Evolutionary conservation across 1,140 invertebrate species (phyloP).

Genomic region (Trigoniulus corallinus): DNA sequence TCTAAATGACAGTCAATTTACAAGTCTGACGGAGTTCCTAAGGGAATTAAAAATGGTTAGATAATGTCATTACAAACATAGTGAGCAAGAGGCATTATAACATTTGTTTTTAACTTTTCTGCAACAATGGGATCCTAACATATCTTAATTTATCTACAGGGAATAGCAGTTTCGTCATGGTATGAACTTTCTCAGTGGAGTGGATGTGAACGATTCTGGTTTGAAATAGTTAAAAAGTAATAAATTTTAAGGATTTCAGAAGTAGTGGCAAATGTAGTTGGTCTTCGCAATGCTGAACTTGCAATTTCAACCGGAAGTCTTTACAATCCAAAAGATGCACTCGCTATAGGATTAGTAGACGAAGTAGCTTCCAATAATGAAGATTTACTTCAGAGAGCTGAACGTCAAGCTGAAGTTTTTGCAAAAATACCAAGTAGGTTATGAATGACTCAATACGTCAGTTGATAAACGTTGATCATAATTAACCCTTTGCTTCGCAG

Average conservation of each 20-base stretch:
- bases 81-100: neutral
- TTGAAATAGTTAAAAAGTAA: neutral
- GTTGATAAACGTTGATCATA: too few species aligned
- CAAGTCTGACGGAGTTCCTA: too few species aligned
- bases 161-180: neutral
- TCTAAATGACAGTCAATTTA: too few species aligned
- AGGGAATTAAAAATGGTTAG: too few species aligned
- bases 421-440: neutral
- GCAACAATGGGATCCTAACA: too few species aligned
- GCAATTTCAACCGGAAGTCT: neutral
- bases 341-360: neutral
- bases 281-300: neutral
- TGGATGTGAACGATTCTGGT: neutral
- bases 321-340: neutral
- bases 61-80: neutral
- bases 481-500: too few species aligned
- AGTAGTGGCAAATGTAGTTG: neutral
- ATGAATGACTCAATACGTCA: too few species aligned
- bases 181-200: neutral
- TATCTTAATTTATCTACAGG: neutral
- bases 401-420: neutral
- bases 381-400: neutral
- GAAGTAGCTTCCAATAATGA: neutral
- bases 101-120: neutral
- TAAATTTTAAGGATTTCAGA: too few species aligned